Conservation (phyloP, 2,113 vertebrate genomes). For the Dicrurus megarhynchus region DNA sequence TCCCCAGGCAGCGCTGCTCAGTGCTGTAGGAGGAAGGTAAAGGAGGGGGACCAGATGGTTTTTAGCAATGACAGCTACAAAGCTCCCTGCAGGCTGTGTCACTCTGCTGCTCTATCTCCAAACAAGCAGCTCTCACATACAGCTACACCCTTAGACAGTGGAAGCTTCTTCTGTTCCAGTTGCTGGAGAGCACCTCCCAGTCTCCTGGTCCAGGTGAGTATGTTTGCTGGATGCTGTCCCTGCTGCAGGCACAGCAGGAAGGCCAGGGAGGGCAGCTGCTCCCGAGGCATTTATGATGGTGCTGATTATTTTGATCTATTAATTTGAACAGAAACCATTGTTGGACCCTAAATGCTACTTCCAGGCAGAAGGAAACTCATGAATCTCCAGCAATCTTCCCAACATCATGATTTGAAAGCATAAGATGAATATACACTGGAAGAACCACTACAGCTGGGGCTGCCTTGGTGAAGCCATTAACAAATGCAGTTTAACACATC, state of each 20-base stretch:
- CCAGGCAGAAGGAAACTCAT: background rate
- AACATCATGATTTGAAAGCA: background rate
- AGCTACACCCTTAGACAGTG: background rate
- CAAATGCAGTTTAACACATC: background rate
- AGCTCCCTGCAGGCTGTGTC: background rate
- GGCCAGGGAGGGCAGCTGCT: background rate
- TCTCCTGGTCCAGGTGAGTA: background rate
- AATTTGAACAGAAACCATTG: background rate
- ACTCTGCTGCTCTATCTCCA: background rate
- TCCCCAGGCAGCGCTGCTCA: background rate
- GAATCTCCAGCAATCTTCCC: background rate
- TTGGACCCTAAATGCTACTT: background rate
- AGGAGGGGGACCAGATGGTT: background rate
- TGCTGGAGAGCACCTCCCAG: background rate
- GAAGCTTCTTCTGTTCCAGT: background rate
- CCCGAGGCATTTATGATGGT: background rate
- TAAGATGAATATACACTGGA: background rate
- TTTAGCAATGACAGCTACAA: background rate
- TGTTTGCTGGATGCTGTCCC: background rate
- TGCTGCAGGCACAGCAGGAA: background rate
- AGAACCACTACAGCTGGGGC: conserved; percentile 24
- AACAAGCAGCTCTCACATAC: background rate
- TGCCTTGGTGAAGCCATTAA: conserved; percentile 5
- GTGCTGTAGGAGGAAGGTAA: background rate
- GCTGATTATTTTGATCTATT: background rate